Conservation (phyloP, 2,888 invertebrate genomes). For the Spodoptera exigua region DNA sequence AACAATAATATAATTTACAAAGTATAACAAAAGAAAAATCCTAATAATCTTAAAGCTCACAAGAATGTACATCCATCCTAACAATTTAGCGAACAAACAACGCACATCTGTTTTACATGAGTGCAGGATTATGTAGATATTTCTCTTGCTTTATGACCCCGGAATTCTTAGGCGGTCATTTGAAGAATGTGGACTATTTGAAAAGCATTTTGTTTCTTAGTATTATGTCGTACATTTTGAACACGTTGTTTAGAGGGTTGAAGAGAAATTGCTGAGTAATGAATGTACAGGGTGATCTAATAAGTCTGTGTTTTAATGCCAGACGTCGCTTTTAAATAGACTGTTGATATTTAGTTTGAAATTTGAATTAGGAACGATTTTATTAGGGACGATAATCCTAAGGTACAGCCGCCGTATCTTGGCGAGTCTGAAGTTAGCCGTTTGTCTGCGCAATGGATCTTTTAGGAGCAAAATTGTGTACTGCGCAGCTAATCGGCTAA, state of each 20-base stretch:
- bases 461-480: too few relatives aligned
- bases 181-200: constrained; percentile 30
- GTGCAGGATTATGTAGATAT: constrained; percentile 60
- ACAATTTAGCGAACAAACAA: constrained; percentile 12
- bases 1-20: too few relatives aligned
- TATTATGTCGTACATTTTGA: constrained; percentile 6
- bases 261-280: constrained; percentile 11
- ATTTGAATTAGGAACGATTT: too few relatives aligned
- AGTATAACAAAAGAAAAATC: not conserved
- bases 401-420: too few relatives aligned
- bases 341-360: too few relatives aligned
- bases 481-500: too few relatives aligned
- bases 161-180: constrained; percentile 36
- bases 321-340: too few relatives aligned
- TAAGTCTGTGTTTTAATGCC: too few relatives aligned
- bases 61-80: constrained; percentile 15
- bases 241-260: not conserved
- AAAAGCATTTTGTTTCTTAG: constrained; percentile 16
- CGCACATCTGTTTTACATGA: constrained; percentile 63
- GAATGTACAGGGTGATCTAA: constrained; percentile 15
- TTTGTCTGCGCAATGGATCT: too few relatives aligned
- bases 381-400: too few relatives aligned
- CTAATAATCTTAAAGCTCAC: not conserved
- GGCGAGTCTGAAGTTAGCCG: too few relatives aligned
- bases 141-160: constrained; percentile 31